These are phyloP conservation scores for Solen grandis DNA, from an alignment of 1,140 invertebrate genomes.

Conservation along the genomic window DNA sequence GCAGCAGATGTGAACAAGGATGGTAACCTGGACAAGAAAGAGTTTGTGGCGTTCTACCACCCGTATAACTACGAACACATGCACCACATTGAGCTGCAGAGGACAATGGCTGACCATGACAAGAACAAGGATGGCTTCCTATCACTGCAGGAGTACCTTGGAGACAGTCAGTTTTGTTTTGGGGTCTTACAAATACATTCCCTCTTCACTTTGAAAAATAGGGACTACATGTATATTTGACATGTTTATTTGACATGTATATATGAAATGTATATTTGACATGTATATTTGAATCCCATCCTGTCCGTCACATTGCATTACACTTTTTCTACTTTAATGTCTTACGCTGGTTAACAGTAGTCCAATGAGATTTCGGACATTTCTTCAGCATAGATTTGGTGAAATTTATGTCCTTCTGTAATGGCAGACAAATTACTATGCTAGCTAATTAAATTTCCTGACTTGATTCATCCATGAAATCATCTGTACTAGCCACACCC, in stretches of 20 bases:
- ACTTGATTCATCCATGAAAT: no score
- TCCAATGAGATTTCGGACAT: no score
- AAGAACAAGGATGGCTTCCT: conserved; percentile 88
- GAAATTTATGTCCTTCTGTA: no score
- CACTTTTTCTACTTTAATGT: no score
- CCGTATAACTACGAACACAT: conserved; percentile 96
- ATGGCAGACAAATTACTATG: no score
- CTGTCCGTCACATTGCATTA: no score
- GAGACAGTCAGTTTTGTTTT: conserved; percentile 63
- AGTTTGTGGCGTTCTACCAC: conserved; percentile 95
- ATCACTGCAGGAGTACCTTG: conserved; percentile 77
- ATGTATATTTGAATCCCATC: no score
- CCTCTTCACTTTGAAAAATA: background rate
- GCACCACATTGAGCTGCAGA: conserved; percentile 91
- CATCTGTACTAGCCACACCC: no score
- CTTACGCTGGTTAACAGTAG: no score
- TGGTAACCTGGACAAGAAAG: conserved; percentile 87
- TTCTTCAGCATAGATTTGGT: no score
- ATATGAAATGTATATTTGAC: background rate
- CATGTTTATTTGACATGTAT: no score
- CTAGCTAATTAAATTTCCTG: no score
- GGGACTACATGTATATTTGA: background rate
- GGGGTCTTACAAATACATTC: background rate
- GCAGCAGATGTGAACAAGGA: conserved; percentile 93
- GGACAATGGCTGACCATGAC: conserved; percentile 93